These are phyloP conservation scores for Papilio machaon DNA, from an alignment of 1,140 invertebrate genomes.

Conservation along the genomic window DNA sequence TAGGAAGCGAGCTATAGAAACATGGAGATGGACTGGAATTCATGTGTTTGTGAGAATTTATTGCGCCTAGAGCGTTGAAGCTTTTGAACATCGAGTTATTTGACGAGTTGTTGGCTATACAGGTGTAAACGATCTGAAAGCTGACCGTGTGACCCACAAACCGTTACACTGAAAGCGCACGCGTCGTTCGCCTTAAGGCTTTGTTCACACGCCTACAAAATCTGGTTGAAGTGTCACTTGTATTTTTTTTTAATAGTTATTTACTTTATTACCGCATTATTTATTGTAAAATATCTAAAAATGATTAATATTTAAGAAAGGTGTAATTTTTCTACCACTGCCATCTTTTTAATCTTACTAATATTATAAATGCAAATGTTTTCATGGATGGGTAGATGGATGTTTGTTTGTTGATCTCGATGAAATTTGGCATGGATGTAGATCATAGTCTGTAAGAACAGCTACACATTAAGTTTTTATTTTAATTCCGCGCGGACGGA, in stretches of 20 bases:
- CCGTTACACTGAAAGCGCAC: conserved; percentile 43
- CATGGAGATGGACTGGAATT: conserved; percentile 28
- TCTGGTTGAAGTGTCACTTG: background rate
- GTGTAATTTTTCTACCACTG: too few species aligned
- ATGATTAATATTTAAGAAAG: too few species aligned
- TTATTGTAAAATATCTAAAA: too few species aligned
- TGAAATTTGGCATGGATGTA: too few species aligned
- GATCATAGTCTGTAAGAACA: too few species aligned
- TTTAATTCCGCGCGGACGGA: too few species aligned
- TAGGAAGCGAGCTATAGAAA: conserved; percentile 24
- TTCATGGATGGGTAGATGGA: too few species aligned
- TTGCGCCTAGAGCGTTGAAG: conserved; percentile 31
- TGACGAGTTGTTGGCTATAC: conserved; percentile 34
- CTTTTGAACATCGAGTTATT: conserved; percentile 35
- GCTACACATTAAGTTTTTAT: too few species aligned
- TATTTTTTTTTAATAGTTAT: background rate
- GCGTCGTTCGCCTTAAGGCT: conserved; percentile 21
- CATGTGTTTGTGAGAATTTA: conserved; percentile 32
- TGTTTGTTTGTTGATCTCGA: too few species aligned
- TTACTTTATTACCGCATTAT: too few species aligned
- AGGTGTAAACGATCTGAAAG: conserved; percentile 41
- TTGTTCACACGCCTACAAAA: background rate
- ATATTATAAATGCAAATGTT: too few species aligned
- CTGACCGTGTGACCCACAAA: conserved; percentile 47
- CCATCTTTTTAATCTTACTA: too few species aligned